Conservation (phyloP, 2,113 vertebrate genomes). For the Cacatua alba region DNA sequence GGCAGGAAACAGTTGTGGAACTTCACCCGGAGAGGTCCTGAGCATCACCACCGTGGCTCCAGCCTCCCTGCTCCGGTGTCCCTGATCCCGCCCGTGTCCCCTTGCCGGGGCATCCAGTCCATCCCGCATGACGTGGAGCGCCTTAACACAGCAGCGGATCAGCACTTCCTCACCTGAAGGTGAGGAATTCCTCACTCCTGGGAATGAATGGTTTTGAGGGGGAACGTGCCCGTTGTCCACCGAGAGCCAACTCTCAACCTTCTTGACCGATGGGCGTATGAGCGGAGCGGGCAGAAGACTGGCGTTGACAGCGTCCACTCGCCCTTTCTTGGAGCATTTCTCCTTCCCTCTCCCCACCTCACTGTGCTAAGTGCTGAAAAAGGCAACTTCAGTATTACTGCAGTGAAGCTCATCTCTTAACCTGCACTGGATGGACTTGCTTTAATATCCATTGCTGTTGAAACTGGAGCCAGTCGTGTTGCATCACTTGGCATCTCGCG, state of each 20-base stretch:
- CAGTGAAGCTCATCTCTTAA: constrained; percentile 69
- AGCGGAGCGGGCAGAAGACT: not conserved
- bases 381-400: constrained; percentile 71
- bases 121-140: not conserved
- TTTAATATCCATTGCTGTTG: constrained; percentile 44
- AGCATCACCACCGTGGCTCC: not conserved
- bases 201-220: not conserved
- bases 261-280: accelerated
- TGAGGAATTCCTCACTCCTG: not conserved
- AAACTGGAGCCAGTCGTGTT: constrained; percentile 62
- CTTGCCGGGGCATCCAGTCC: not conserved
- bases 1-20: constrained; percentile 71
- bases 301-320: not conserved
- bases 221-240: not conserved
- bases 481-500: constrained; percentile 34
- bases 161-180: constrained; percentile 10
- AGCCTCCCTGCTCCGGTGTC: not conserved
- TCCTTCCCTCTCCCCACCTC: constrained; percentile 34
- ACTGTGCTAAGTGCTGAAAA: constrained; percentile 74
- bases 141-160: not conserved
- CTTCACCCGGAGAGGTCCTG: not conserved
- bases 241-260: not conserved
- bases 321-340: constrained; percentile 68
- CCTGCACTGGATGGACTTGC: constrained; percentile 63
- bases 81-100: accelerated